Evolutionary conservation across 53 echinoderm and acorn worm genomes (phyloP).

Genomic region (Mesocentrotus franciscanus): DNA sequence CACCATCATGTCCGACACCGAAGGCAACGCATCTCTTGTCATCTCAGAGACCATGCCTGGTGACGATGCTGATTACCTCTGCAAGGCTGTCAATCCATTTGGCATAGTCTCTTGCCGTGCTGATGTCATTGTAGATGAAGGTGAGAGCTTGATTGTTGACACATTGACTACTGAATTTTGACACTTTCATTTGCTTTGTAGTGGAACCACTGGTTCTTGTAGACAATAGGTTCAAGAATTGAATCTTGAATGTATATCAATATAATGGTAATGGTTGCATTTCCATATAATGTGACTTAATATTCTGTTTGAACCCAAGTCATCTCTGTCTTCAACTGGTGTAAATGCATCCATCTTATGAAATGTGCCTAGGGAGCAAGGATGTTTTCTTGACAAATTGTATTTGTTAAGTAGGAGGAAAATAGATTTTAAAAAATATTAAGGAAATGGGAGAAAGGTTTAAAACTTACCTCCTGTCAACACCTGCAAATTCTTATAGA

Average conservation of each 20-base stretch:
- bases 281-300: not conserved
- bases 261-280: not conserved
- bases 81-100: conserved; percentile 95
- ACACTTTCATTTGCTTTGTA: not conserved
- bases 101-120: conserved; percentile 92
- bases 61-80: conserved; percentile 97
- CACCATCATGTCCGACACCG: conserved; percentile 84
- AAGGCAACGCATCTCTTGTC: conserved; percentile 93
- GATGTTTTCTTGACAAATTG: not conserved
- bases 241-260: not conserved
- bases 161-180: not conserved
- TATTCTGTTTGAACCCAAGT: not conserved
- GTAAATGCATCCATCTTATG: not conserved
- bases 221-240: too few species aligned
- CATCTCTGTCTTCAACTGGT: not conserved
- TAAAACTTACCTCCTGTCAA: not conserved
- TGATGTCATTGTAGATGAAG: conserved; percentile 95
- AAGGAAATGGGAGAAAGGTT: not conserved
- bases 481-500: not conserved
- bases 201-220: too few species aligned
- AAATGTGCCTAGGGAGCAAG: not conserved
- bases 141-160: conserved; percentile 34
- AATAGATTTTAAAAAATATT: not conserved
- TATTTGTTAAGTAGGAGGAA: not conserved
- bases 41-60: conserved; percentile 85